Evolutionary conservation across 2,888 invertebrate species (phyloP), one percentile per base, ranked within the genome.

Genomic region (Agriotes lineatus): DNA sequence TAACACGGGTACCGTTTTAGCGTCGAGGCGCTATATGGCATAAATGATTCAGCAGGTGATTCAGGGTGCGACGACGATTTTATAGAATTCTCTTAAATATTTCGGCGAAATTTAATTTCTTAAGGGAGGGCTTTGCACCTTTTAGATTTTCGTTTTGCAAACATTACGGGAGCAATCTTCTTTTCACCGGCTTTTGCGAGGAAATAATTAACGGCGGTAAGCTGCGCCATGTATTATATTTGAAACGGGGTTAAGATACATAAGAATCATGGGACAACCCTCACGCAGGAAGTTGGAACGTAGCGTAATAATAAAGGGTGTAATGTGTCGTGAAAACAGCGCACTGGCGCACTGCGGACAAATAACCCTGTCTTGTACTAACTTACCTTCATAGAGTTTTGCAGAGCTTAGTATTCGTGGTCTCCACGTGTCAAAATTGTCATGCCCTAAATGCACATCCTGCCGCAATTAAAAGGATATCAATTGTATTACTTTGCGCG

Each of bases 331-430:
- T 50, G 60, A 50, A 56, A 67, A 57, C 56, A 56, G 54, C 56
- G 44, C 54, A 59, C 54, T 69, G 64, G 56, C 69, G 69, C 69
- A 69, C 42, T 69, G 69, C 69, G 59, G 69, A 62, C 59, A 62
- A 63, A 61, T 69, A 67, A 60, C 45, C 44, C 42, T 12, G 45
- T 48, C 64, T 64, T 64, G 48, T 37, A 48, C 30, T 48, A 64
- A 64, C 45, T 45, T 58, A 56, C 48, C 39, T 54, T 44, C 30
- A 39, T 37, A 25, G 25, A 50, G 50, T 62, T 62, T 50, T 16
- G 25, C 33, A 16, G 5, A 14, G 30, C 52, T 52, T 52, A 16
- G 33, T 52, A 52, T 48, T 48, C 52, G n/a, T 7, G 33, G 18
- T 19, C 33, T 33, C 52, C 33, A 9, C 33, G 10, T 33, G 16